Evolutionary conservation across 37 sponge, comb jelly and placozoan genomes (phyloP).

Genomic region (Eunapius fragilis): DNA sequence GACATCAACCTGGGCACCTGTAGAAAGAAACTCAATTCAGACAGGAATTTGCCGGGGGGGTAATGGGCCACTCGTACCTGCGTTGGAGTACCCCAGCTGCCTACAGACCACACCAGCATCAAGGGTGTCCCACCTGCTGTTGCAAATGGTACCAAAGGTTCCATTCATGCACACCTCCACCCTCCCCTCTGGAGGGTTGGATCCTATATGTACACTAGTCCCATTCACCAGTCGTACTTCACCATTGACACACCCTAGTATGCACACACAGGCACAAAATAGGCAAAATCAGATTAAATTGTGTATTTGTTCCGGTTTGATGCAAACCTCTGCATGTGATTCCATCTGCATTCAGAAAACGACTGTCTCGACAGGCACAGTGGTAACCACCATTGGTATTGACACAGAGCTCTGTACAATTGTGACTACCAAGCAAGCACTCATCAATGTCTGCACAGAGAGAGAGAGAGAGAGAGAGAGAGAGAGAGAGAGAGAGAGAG

Average conservation of each 20-base stretch:
- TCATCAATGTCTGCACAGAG: slow-evolving; percentile 22
- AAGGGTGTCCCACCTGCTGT: background rate
- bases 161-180: slow-evolving; percentile 19
- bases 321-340: slow-evolving; percentile 8
- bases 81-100: background rate
- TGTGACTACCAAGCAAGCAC: background rate
- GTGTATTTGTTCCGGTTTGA: background rate
- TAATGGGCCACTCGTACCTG: background rate
- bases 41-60: background rate
- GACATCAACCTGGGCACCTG: background rate
- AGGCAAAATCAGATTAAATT: too few relatives aligned
- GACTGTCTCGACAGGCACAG: slow-evolving; percentile 7
- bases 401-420: slow-evolving; percentile 1
- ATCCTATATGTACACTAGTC: background rate
- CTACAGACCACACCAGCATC: background rate
- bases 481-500: too few relatives aligned
- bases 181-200: background rate
- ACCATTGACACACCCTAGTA: slow-evolving; percentile 17
- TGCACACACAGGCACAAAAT: background rate
- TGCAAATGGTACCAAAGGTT: background rate
- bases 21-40: background rate
- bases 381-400: slow-evolving; percentile 19
- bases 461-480: too few relatives aligned
- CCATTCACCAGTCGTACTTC: slow-evolving; percentile 20
- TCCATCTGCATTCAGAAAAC: slow-evolving; percentile 20